Evolutionary conservation across 2,113 vertebrate species (phyloP).

Genomic region (Regulus satrapa): DNA sequence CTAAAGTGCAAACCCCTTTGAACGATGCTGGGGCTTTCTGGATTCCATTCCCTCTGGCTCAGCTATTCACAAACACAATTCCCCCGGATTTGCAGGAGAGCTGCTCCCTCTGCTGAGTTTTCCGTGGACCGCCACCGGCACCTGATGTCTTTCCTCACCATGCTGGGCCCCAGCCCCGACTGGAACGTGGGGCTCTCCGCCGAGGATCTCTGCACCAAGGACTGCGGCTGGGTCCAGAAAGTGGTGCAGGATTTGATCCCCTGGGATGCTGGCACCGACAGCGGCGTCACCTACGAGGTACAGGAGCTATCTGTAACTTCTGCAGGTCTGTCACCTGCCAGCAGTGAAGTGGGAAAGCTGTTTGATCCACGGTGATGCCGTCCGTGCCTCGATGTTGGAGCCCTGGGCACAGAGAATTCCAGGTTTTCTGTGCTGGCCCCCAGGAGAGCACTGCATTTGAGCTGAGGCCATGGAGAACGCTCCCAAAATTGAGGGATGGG

Average conservation of each 20-base stretch:
- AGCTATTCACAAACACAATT: not conserved
- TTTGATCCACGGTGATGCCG: rapidly evolving
- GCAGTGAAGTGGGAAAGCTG: not conserved
- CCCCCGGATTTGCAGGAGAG: slow-evolving; percentile 77
- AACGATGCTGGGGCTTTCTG: not conserved
- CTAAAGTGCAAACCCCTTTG: not conserved
- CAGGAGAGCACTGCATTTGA: no score
- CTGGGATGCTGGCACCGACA: slow-evolving; percentile 97
- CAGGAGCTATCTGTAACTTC: not conserved
- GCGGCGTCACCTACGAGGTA: slow-evolving; percentile 93
- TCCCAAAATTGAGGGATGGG: no score
- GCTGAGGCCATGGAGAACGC: no score
- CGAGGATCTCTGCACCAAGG: slow-evolving; percentile 95
- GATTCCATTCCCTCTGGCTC: not conserved
- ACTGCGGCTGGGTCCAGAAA: slow-evolving; percentile 95
- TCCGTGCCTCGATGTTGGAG: no score
- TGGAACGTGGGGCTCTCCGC: slow-evolving; percentile 97
- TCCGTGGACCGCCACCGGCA: slow-evolving; percentile 93
- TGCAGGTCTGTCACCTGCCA: not conserved
- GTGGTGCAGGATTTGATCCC: slow-evolving; percentile 94
- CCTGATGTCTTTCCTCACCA: slow-evolving; percentile 97
- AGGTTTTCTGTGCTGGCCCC: no score
- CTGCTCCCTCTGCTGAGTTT: slow-evolving; percentile 96
- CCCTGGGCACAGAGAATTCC: no score
- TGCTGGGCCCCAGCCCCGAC: slow-evolving; percentile 96